Evolutionary conservation across 2,888 invertebrate species (phyloP), one percentile per base, ranked within the genome.

Genomic region (Cremastinae sp.): DNA sequence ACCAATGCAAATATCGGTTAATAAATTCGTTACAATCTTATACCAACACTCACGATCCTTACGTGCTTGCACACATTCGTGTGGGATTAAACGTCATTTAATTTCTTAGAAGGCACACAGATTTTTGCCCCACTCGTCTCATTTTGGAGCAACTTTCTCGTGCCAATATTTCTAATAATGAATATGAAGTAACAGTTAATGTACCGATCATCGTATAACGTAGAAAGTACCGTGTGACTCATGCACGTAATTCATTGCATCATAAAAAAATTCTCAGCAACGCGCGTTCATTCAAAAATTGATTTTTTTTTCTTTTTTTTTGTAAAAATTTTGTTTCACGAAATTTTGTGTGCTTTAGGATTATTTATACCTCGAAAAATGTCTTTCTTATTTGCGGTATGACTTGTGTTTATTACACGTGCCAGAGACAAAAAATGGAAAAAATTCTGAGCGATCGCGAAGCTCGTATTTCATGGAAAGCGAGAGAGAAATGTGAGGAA

Each of bases 111-210:
- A 8, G 1, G 10, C 12, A 20, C n/a, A 20, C 9, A 18, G 49
- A 20, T 18, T 12, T n/a, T n/a, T n/a, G n/a, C n/a, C n/a, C 10
- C 28, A 28, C 43, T 41, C 28, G 14, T 8, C 37, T 51, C 14
- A 28, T 59, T 53, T 59, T 47, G 45, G 45, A 69, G 20, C 5
- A 56, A 64, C 56, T 22, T 45, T 47, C 53, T 20, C 28, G 68
- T 76, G 76, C 72, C 76, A 76, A 72, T 76, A 14, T 64, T 59
- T 76, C 72, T 76, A 76, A 73, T 72, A 73, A 73, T 64, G 64
- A 51, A 71, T 71, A 69, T 53, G 53, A 59, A 72, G 72, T 72
- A 68, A 61, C 68, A 58, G 62, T 69, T 58, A 45, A 64, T 53
- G 51, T 64, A 53, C 68, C 51, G 72, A 72, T 64, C 10, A 47